Evolutionary conservation across 2,797 vertebrate genomes (phyloP).

Genomic region (Glossophaga mutica): DNA sequence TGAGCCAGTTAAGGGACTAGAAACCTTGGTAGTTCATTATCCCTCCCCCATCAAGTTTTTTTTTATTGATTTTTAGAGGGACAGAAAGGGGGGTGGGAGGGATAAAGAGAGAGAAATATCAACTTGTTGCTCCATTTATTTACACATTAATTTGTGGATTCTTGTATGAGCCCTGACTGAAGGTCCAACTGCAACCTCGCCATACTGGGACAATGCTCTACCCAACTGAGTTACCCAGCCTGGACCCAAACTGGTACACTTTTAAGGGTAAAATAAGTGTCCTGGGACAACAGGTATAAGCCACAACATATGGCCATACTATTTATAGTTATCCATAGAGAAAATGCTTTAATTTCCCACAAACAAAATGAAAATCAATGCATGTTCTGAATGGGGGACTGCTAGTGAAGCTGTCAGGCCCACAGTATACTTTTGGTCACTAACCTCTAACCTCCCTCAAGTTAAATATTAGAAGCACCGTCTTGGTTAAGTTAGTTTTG

Average conservation of each 20-base stretch:
- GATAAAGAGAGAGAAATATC: background rate
- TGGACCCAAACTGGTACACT: background rate
- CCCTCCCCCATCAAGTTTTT: background rate
- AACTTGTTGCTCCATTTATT: background rate
- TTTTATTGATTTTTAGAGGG: background rate
- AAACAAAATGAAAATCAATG: slow-evolving; percentile 29
- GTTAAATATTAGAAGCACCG: background rate
- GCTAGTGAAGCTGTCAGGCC: background rate
- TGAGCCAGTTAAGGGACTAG: slow-evolving; percentile 7
- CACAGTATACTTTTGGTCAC: background rate
- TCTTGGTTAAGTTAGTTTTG: background rate
- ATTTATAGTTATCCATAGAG: background rate
- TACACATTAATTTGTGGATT: background rate
- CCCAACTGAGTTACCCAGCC: background rate
- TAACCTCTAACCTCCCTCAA: background rate
- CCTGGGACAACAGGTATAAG: slow-evolving; percentile 17
- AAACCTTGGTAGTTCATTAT: slow-evolving; percentile 13
- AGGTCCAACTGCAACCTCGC: background rate
- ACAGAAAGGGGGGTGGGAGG: too few relatives aligned
- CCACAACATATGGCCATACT: background rate
- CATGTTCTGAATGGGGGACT: background rate
- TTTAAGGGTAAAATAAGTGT: slow-evolving; percentile 35
- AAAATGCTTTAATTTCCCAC: slow-evolving; percentile 30
- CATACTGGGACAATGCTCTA: background rate
- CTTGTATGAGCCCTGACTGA: background rate